Evolutionary conservation across 1,140 invertebrate genomes (phyloP).

Genomic region (Heliconius hewitsoni): DNA sequence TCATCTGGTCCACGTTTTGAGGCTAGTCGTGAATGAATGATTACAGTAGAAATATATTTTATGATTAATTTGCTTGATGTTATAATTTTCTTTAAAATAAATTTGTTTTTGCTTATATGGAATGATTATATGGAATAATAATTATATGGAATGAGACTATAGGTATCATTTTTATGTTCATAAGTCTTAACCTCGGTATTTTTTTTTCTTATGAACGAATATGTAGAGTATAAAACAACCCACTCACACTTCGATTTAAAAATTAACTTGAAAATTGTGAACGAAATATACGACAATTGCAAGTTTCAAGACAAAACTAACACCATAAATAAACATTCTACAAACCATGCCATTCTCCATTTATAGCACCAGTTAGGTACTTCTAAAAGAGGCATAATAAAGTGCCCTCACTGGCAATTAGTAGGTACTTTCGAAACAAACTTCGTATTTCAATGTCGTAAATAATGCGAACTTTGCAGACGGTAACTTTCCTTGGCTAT

Average conservation of each 20-base stretch:
- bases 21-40: conserved; percentile 27
- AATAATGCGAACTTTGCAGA: conserved; percentile 43
- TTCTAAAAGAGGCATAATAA: conserved; percentile 12
- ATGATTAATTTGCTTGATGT: not conserved
- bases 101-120: not conserved
- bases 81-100: not conserved
- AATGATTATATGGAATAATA: too few species aligned
- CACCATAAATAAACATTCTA: conserved; percentile 1
- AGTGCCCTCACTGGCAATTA: conserved; percentile 17
- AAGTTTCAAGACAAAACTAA: not conserved
- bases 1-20: conserved; percentile 62
- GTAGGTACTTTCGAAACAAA: conserved; percentile 28
- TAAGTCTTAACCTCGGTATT: too few species aligned
- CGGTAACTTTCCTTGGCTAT: conserved; percentile 35
- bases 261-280: too few species aligned
- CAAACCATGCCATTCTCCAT: not conserved
- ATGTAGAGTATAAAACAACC: too few species aligned
- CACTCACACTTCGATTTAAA: too few species aligned
- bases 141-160: not conserved
- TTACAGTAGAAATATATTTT: conserved; percentile 3
- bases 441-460: conserved; percentile 34
- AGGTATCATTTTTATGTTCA: too few species aligned
- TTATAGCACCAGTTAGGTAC: not conserved
- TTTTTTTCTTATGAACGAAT: too few species aligned
- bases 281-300: not conserved